phyloP scores from a whole-genome alignment of 2,888 invertebrate species.

The Stenodema calcarata region DNA sequence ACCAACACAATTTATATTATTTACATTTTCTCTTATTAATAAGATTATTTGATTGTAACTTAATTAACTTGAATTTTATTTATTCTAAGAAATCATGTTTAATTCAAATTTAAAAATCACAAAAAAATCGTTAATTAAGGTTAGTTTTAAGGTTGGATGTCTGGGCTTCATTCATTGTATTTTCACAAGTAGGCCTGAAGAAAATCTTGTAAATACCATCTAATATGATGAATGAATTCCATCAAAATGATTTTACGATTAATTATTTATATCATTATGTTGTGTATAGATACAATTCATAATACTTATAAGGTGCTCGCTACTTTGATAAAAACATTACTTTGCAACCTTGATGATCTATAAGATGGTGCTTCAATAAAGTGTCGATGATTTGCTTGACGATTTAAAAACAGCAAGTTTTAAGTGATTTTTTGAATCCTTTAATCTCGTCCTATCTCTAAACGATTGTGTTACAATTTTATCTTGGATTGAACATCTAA shows the following conservation, averaged over 20 bases:
- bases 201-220: slow-evolving; percentile 49
- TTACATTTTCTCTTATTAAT: slow-evolving; percentile 19
- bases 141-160: slow-evolving; percentile 42
- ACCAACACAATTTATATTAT: slow-evolving; percentile 21
- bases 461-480: neutral
- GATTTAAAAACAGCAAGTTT: slow-evolving; percentile 15
- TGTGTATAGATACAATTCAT: slow-evolving; percentile 29
- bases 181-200: slow-evolving; percentile 54
- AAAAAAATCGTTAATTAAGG: slow-evolving; percentile 26
- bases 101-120: neutral
- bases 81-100: neutral
- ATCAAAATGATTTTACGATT: slow-evolving; percentile 9
- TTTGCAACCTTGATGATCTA: slow-evolving; percentile 8
- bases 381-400: slow-evolving; percentile 47
- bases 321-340: slow-evolving; percentile 21
- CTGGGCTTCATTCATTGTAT: slow-evolving; percentile 53
- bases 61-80: neutral
- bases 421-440: neutral
- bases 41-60: neutral
- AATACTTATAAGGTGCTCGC: slow-evolving; percentile 42
- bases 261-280: slow-evolving; percentile 34
- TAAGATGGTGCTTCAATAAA: slow-evolving; percentile 41
- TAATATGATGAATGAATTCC: slow-evolving; percentile 45
- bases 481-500: neutral
- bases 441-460: neutral